phyloP scores from a whole-genome alignment of 2,888 invertebrate species.

The Arge pagana region DNA sequence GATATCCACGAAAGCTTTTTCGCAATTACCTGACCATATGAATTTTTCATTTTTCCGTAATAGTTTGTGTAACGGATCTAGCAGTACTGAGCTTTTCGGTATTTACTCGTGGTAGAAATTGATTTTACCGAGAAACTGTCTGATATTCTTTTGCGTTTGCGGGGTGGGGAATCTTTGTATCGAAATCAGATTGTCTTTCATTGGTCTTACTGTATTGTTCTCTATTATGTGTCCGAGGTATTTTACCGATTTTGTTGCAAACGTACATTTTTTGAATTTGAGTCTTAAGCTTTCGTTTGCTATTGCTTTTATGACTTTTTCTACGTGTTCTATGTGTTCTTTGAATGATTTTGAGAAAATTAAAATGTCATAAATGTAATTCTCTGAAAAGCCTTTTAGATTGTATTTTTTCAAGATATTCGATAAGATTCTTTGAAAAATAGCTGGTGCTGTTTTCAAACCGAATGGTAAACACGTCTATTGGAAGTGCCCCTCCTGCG shows the following conservation, averaged over 20 bases:
- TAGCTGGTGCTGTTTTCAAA: constrained; percentile 27
- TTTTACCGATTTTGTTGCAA: constrained; percentile 27
- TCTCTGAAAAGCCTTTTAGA: constrained; percentile 22
- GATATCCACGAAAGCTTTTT: background rate
- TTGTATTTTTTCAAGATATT: constrained; percentile 27
- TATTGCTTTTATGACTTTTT: constrained; percentile 25
- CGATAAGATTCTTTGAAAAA: constrained; percentile 29
- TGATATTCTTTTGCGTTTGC: constrained; percentile 20
- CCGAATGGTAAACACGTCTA: constrained; percentile 29
- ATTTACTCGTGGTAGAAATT: constrained; percentile 20
- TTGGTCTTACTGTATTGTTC: constrained; percentile 27
- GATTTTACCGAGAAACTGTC: constrained; percentile 26
- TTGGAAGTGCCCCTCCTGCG: constrained; percentile 22
- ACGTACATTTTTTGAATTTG: constrained; percentile 29
- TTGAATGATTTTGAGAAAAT: constrained; percentile 26
- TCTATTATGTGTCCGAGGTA: constrained; percentile 29
- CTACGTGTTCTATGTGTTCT: constrained; percentile 25
- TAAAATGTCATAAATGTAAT: constrained; percentile 29
- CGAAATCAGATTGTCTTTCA: constrained; percentile 28
- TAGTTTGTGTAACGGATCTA: constrained; percentile 13
- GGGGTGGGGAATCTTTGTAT: constrained; percentile 27
- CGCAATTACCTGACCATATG: background rate
- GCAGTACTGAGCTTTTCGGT: background rate
- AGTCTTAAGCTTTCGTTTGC: constrained; percentile 28
- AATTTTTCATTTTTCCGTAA: background rate